These are phyloP conservation scores for Pentalonia nigronervosa DNA, from an alignment of 1,140 invertebrate species.

Conservation along the genomic window DNA sequence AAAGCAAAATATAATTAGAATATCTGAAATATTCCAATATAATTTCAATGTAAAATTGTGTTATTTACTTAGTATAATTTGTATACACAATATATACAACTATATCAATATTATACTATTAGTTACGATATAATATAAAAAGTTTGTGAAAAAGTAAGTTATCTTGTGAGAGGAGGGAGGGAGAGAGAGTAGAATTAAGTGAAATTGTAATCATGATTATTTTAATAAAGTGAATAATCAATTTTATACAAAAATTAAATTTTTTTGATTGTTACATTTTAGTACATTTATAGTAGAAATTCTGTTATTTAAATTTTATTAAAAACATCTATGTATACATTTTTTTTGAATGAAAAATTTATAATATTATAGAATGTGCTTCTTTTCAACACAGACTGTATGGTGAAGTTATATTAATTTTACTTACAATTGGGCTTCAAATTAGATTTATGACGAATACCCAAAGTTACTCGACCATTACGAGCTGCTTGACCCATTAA, in stretches of 20 bases:
- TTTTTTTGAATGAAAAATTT: neutral
- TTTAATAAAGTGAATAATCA: neutral
- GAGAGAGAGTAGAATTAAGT: neutral
- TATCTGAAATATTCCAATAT: neutral
- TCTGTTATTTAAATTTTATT: neutral
- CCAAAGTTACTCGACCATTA: slow-evolving; percentile 79
- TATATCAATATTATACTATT: too few relatives aligned
- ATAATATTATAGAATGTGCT: neutral
- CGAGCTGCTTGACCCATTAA: slow-evolving; percentile 84
- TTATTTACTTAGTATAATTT: neutral
- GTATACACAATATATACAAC: neutral
- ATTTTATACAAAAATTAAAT: too few relatives aligned
- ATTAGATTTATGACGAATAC: slow-evolving; percentile 69
- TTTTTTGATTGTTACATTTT: neutral
- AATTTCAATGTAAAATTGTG: neutral
- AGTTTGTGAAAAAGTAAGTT: neutral
- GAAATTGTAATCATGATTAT: neutral
- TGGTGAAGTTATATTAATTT: neutral
- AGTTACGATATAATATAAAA: neutral
- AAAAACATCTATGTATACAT: too few relatives aligned
- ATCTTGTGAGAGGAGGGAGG: too few relatives aligned
- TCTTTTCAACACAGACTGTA: neutral
- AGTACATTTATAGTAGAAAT: neutral
- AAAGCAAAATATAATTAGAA: neutral
- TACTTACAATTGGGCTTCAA: slow-evolving; percentile 48